Conservation (phyloP, 2,888 invertebrate species). For the Prosapia bicincta region DNA sequence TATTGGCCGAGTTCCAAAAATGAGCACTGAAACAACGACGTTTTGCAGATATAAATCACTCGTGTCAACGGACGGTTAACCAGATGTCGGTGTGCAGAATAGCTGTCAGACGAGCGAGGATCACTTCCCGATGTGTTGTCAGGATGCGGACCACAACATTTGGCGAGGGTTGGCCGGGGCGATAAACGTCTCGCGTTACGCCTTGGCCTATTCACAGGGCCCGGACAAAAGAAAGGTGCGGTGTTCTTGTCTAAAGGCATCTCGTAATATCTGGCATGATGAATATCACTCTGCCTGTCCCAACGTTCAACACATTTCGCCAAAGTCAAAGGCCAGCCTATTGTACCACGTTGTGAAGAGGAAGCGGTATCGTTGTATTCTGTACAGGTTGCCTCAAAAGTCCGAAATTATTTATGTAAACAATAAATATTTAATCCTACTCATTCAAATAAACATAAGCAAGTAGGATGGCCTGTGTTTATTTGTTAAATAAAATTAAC, state of each 20-base stretch:
- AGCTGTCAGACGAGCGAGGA: neutral
- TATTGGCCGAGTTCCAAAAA: no score
- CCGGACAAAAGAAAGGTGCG: neutral
- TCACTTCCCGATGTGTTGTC: neutral
- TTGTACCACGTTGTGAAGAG: no score
- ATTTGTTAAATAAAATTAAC: no score
- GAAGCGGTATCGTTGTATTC: no score
- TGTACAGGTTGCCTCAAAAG: no score
- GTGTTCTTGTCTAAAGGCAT: neutral
- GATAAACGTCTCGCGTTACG: neutral
- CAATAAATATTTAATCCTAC: no score
- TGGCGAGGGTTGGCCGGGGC: neutral
- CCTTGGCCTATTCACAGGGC: neutral
- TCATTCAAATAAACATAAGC: no score
- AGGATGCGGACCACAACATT: neutral
- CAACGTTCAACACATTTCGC: neutral
- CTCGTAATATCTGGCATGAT: neutral
- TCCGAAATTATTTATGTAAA: no score
- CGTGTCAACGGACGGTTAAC: neutral
- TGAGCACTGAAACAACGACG: no score
- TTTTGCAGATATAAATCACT: neutral
- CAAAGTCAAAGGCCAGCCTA: no score
- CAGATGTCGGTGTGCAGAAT: neutral
- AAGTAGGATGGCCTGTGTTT: no score
- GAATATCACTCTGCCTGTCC: neutral